Percentiles rank a stretch among this genome's conserved stretches.
These are phyloP conservation scores for Neogale vison DNA, from an alignment of 2,113 vertebrate species.

Conservation along the genomic window DNA sequence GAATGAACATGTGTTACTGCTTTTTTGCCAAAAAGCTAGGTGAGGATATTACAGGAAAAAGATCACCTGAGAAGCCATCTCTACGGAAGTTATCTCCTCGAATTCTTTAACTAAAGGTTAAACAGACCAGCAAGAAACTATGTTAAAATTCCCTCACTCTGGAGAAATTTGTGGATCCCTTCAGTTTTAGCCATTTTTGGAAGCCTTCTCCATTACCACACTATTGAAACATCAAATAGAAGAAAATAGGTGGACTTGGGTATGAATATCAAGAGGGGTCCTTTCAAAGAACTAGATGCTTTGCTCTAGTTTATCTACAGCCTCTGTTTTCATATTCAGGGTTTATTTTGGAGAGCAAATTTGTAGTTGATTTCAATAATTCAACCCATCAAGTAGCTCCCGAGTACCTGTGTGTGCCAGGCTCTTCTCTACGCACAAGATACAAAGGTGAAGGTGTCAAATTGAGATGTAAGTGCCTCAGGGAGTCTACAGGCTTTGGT, in stretches of 20 bases:
- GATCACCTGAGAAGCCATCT: not conserved
- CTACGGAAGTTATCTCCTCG: not conserved
- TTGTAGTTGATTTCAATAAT: not conserved
- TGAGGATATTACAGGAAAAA: not conserved
- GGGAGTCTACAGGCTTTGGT: not conserved
- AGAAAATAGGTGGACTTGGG: not conserved
- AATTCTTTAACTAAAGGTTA: conserved; percentile 3
- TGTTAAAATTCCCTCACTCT: not conserved
- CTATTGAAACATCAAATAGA: not conserved
- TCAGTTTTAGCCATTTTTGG: not conserved
- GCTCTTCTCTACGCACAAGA: not conserved
- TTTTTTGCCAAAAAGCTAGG: not conserved
- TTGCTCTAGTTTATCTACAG: not conserved
- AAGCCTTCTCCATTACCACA: not conserved
- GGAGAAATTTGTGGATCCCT: not conserved
- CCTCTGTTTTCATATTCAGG: not conserved
- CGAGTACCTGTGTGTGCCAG: not conserved
- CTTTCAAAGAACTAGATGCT: not conserved
- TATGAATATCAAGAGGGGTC: not conserved
- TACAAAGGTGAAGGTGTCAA: not conserved
- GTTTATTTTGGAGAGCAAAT: not conserved
- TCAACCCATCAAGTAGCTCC: not conserved
- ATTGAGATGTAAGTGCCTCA: not conserved
- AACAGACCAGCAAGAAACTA: not conserved
- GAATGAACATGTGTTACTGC: not conserved